Evolutionary conservation across 1,140 invertebrate genomes (phyloP).

Genomic region (Lepidostoma basale): DNA sequence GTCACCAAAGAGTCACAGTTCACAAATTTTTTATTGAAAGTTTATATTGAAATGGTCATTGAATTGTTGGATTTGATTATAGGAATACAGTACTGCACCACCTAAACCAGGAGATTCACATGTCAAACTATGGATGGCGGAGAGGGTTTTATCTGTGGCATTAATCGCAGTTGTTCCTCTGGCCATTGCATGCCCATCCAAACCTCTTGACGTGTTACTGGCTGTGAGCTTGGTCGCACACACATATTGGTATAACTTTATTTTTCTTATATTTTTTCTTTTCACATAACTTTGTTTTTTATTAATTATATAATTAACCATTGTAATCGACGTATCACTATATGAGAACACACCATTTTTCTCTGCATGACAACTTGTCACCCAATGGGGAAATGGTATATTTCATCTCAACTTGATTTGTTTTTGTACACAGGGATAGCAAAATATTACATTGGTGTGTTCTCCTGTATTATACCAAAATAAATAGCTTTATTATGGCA

Average conservation of each 20-base stretch:
- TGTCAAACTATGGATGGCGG: constrained; percentile 70
- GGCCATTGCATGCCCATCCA: constrained; percentile 66
- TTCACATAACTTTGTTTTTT: neutral
- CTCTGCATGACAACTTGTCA: too few relatives aligned
- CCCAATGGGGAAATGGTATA: too few relatives aligned
- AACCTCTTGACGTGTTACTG: constrained; percentile 68
- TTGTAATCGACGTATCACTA: too few relatives aligned
- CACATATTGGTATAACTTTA: constrained; percentile 80
- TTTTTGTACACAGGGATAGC: too few relatives aligned
- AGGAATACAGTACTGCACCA: constrained; percentile 28
- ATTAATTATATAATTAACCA: too few relatives aligned
- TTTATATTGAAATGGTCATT: too few relatives aligned
- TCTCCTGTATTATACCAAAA: too few relatives aligned
- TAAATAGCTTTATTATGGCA: too few relatives aligned
- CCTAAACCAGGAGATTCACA: neutral
- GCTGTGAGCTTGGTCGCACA: constrained; percentile 71
- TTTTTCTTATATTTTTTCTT: too few relatives aligned
- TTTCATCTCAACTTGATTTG: too few relatives aligned
- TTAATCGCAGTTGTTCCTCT: constrained; percentile 69
- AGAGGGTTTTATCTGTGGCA: constrained; percentile 65
- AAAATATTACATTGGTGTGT: too few relatives aligned
- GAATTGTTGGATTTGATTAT: constrained; percentile 1
- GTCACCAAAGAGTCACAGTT: neutral
- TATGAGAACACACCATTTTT: too few relatives aligned
- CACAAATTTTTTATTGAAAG: neutral